These are phyloP conservation scores for Dicrurus megarhynchus DNA, from an alignment of 2,113 vertebrate genomes.

Conservation along the genomic window DNA sequence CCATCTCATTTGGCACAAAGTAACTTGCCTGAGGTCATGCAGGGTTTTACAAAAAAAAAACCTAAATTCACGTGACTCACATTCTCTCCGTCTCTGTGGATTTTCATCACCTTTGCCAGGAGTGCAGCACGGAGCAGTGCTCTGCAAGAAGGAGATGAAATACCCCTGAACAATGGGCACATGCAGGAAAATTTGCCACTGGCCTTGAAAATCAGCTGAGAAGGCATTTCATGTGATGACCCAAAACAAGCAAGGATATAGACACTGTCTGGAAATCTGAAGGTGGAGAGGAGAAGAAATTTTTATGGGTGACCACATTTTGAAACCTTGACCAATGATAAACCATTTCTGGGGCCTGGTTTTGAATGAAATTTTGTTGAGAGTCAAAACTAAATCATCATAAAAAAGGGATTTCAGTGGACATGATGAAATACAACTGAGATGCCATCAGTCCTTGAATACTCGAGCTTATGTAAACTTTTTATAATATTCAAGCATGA, in stretches of 20 bases:
- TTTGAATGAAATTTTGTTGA: neutral
- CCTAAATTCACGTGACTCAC: neutral
- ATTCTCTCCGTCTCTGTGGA: neutral
- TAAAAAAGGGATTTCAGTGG: neutral
- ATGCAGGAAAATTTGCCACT: neutral
- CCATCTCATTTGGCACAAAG: neutral
- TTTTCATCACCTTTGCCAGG: neutral
- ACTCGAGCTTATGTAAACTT: neutral
- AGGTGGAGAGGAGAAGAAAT: neutral
- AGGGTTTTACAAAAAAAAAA: accelerated
- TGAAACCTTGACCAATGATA: neutral
- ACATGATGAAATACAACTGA: neutral
- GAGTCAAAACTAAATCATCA: neutral
- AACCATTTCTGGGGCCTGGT: neutral
- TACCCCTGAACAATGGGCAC: neutral
- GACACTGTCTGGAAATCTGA: neutral
- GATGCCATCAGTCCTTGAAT: neutral
- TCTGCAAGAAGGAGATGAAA: neutral
- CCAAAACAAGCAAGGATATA: neutral
- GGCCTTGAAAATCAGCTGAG: neutral
- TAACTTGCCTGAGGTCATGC: neutral
- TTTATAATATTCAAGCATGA: neutral
- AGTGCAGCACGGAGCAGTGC: neutral
- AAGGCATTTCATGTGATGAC: neutral
- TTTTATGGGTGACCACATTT: neutral